Percentiles rank a stretch among this genome's conserved stretches.
Conservation (phyloP, 2,113 vertebrate species). For the Aix galericulata region DNA sequence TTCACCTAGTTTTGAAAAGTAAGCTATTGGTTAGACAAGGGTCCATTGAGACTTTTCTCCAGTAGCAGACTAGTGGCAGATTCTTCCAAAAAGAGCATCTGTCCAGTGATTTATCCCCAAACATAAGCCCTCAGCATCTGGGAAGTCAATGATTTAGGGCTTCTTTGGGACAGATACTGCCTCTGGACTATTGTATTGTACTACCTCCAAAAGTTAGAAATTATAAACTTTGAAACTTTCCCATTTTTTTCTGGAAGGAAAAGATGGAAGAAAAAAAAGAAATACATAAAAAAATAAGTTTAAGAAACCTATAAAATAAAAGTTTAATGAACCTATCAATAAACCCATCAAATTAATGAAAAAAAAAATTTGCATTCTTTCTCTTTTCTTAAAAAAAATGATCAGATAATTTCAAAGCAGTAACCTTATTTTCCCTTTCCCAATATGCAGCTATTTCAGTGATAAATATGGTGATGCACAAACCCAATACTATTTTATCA, state of each 20-base stretch:
- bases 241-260: not conserved
- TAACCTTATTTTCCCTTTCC: not conserved
- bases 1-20: not conserved
- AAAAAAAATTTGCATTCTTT: not conserved
- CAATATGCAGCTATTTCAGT: not conserved
- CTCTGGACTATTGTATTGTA: not conserved
- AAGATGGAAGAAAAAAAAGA: accelerated
- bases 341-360: not conserved
- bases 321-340: not conserved
- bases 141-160: not conserved
- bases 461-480: not conserved
- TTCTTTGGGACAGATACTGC: not conserved
- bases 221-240: not conserved
- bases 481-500: not conserved
- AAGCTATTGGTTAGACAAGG: not conserved
- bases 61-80: not conserved
- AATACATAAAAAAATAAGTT: not conserved
- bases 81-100: not conserved
- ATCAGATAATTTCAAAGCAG: not conserved
- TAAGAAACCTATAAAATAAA: not conserved
- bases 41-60: not conserved
- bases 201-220: not conserved
- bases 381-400: not conserved
- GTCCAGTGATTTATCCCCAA: not conserved
- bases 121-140: not conserved